Evolutionary conservation across 2,797 vertebrate genomes (phyloP).

Genomic region (Sciurus carolinensis): DNA sequence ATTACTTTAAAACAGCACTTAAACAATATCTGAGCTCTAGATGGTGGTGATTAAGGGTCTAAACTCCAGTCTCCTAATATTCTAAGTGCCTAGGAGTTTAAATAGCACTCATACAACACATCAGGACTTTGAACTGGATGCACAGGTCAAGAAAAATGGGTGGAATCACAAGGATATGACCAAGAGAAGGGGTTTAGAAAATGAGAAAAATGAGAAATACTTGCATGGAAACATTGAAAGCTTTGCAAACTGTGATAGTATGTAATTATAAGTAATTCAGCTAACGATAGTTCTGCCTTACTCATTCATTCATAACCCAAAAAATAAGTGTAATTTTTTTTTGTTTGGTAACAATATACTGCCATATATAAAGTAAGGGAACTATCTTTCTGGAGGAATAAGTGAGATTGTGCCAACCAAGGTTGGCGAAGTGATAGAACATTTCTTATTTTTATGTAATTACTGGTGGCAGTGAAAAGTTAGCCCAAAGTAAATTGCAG

Average conservation of each 20-base stretch:
- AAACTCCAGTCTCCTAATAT: neutral
- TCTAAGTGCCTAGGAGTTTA: neutral
- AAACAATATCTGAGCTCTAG: neutral
- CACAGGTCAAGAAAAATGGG: neutral
- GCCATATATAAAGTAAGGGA: neutral
- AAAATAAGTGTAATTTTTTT: neutral
- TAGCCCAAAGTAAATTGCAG: neutral
- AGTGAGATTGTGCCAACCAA: neutral
- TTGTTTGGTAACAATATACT: neutral
- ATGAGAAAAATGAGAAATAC: neutral
- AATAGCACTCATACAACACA: neutral
- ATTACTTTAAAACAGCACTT: neutral
- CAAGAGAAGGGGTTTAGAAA: slow-evolving; percentile 20
- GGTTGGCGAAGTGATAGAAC: neutral
- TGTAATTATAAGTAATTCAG: neutral
- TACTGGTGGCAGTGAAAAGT: neutral
- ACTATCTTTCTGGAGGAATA: neutral
- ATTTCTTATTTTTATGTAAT: neutral
- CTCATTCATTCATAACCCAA: neutral
- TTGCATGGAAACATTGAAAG: neutral
- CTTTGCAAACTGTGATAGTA: neutral
- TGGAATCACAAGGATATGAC: neutral
- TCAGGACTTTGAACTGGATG: neutral
- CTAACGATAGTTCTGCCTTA: neutral
- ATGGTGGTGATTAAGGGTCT: neutral